A percentile compares a stretch with the other conserved stretches of the same genome.
phyloP scores from a whole-genome alignment of 2,113 vertebrate genomes.

The Noturus placidus region DNA sequence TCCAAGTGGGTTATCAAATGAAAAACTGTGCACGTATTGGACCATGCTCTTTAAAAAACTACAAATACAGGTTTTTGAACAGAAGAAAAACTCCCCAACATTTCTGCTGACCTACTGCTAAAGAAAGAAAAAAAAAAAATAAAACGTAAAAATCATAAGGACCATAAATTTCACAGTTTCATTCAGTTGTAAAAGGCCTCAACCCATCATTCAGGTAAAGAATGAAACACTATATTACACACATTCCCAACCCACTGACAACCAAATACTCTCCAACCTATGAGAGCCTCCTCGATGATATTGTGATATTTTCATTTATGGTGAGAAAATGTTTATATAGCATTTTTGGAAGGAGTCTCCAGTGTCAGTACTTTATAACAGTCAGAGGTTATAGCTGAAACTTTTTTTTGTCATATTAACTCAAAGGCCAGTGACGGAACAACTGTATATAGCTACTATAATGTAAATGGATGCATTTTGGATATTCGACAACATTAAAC shows the following conservation, averaged over 20 bases:
- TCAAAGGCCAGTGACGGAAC: too few relatives aligned
- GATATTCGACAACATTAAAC: too few relatives aligned
- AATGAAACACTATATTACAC: constrained; percentile 11
- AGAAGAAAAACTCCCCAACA: neutral
- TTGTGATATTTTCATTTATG: neutral
- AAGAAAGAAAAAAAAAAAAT: neutral
- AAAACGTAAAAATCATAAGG: neutral
- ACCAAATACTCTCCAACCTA: constrained; percentile 22
- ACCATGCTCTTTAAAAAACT: neutral
- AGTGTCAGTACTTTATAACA: neutral
- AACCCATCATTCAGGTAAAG: constrained; percentile 6
- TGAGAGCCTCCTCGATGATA: constrained; percentile 29
- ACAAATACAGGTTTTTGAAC: neutral
- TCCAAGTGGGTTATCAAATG: neutral
- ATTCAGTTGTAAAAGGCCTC: neutral
- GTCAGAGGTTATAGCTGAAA: neutral
- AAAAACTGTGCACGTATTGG: neutral
- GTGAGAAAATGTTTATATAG: neutral
- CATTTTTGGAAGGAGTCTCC: neutral
- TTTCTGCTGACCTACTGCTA: neutral
- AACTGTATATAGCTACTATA: neutral
- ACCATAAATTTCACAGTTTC: neutral
- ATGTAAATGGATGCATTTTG: too few relatives aligned
- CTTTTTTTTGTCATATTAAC: neutral
- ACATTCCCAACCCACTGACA: constrained; percentile 7